A percentile compares a stretch with the other conserved stretches of the same genome.
Evolutionary conservation across 2,888 invertebrate species (phyloP).

Genomic region (Orthosia incerta): DNA sequence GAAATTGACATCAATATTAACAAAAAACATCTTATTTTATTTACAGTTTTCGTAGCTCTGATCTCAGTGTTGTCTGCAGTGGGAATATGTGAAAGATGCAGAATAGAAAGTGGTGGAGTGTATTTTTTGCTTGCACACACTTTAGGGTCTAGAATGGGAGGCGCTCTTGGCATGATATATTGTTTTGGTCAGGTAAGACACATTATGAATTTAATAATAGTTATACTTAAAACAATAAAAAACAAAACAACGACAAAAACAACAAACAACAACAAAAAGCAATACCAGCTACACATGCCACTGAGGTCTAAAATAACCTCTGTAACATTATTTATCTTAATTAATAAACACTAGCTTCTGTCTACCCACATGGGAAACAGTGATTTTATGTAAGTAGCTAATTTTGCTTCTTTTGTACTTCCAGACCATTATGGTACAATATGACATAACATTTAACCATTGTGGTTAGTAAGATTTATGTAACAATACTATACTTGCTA

Average conservation of each 20-base stretch:
- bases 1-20: neutral
- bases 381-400: neutral
- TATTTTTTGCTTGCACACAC: constrained; percentile 98
- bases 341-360: neutral
- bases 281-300: neutral
- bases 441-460: constrained; percentile 1
- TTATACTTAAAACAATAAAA: neutral
- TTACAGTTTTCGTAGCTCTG: constrained; percentile 96
- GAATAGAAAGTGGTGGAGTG: constrained; percentile 99
- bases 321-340: neutral
- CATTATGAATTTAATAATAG: neutral
- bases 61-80: constrained; percentile 98
- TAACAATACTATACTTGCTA: neutral
- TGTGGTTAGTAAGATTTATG: neutral
- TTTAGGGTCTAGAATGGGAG: constrained; percentile 97
- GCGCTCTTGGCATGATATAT: constrained; percentile 97
- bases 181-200: constrained; percentile 97
- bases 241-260: no score
- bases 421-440: neutral
- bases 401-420: neutral
- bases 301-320: neutral
- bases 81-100: constrained; percentile 98
- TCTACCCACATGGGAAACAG: neutral
- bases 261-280: no score
- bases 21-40: constrained; percentile 9